These are phyloP conservation scores for Picathartes gymnocephalus DNA, from an alignment of 2,113 vertebrate genomes.

Conservation along the genomic window DNA sequence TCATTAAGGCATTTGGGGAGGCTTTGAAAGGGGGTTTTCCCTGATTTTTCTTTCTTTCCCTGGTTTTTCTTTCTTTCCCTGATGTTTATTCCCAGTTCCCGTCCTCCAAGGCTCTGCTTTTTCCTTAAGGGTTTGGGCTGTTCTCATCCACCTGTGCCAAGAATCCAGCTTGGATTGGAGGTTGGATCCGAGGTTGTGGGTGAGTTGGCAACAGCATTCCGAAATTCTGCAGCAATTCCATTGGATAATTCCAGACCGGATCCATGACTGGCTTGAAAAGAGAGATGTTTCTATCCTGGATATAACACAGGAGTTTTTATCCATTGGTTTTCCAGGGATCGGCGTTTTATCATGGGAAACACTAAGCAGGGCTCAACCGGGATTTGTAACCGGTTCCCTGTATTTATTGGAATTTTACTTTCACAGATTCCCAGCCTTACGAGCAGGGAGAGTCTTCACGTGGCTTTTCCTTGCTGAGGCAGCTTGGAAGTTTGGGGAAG, in stretches of 20 bases:
- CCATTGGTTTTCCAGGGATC: not conserved
- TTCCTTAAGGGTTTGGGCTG: not conserved
- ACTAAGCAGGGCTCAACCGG: not conserved
- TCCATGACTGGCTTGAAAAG: not conserved
- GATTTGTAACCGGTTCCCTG: not conserved
- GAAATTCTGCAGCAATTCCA: not conserved
- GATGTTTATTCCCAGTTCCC: not conserved
- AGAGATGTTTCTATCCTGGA: not conserved
- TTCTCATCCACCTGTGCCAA: not conserved
- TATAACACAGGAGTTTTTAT: not conserved
- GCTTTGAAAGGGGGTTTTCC: not conserved
- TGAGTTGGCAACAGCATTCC: not conserved
- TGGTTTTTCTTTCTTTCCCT: not conserved
- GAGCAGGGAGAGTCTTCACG: not conserved
- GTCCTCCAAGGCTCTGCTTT: not conserved
- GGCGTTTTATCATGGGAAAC: not conserved
- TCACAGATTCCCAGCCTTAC: not conserved
- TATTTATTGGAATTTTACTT: not conserved
- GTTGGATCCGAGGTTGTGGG: not conserved
- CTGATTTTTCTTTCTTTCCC: not conserved
- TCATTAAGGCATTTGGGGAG: too few relatives aligned
- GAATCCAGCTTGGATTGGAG: fast-evolving
- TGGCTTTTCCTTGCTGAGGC: too few relatives aligned
- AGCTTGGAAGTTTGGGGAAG: not conserved
- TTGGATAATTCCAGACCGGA: fast-evolving